These are phyloP conservation scores for Camponotus fellah DNA, from an alignment of 2,888 invertebrate species.

Conservation along the genomic window DNA sequence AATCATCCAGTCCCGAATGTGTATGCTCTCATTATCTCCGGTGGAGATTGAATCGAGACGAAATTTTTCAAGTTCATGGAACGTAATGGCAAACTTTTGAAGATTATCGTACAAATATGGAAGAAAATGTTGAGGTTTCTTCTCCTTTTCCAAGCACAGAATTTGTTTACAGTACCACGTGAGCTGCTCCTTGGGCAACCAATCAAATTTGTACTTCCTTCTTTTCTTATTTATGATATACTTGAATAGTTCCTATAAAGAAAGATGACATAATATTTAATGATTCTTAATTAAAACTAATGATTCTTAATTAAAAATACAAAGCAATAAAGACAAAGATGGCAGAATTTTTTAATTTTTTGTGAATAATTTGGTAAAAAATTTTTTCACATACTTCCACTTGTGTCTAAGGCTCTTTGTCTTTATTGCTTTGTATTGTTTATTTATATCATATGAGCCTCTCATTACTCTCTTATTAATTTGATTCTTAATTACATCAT, in stretches of 20 bases:
- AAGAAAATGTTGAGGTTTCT: constrained; percentile 88
- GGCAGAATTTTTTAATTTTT: too few relatives aligned
- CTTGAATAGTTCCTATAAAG: constrained; percentile 81
- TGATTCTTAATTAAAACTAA: neutral
- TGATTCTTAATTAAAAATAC: too few relatives aligned
- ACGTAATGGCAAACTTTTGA: constrained; percentile 87
- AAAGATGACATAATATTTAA: constrained; percentile 72
- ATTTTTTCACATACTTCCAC: too few relatives aligned
- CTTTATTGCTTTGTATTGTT: too few relatives aligned
- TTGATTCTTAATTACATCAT: neutral
- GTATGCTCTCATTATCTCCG: constrained; percentile 86
- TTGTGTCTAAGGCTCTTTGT: too few relatives aligned
- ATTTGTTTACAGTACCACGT: constrained; percentile 85
- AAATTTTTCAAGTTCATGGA: constrained; percentile 85
- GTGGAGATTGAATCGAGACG: constrained; percentile 82
- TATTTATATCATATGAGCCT: too few relatives aligned
- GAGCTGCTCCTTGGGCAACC: constrained; percentile 85
- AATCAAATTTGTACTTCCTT: constrained; percentile 84
- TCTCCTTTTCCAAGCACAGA: constrained; percentile 84
- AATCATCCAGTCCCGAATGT: constrained; percentile 86
- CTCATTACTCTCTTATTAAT: too few relatives aligned
- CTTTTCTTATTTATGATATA: constrained; percentile 76
- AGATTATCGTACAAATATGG: constrained; percentile 88
- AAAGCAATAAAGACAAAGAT: too few relatives aligned
- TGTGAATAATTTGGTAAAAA: too few relatives aligned